These are phyloP conservation scores for Tenthredo notha DNA, from an alignment of 2,888 invertebrate species.

Conservation along the genomic window DNA sequence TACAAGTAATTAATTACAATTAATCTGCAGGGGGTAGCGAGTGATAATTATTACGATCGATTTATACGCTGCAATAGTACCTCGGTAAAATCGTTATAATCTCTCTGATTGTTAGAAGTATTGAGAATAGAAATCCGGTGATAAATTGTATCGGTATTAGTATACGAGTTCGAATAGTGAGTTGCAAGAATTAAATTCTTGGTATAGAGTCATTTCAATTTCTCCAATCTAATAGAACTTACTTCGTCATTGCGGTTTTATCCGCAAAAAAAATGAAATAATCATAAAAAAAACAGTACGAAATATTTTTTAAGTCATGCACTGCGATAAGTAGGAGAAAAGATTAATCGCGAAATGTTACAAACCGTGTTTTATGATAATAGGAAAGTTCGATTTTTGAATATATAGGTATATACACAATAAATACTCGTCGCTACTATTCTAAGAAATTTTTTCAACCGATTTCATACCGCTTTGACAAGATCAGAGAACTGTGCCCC, in stretches of 20 bases:
- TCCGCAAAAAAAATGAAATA: not conserved
- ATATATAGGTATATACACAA: not conserved
- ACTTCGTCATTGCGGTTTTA: not conserved
- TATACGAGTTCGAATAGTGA: not conserved
- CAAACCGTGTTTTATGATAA: too few species aligned
- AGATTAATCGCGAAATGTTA: too few species aligned
- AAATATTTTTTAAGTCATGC: too few species aligned
- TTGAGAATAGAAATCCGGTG: not conserved
- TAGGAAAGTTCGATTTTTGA: too few species aligned
- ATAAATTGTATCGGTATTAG: not conserved
- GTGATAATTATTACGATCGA: conserved; percentile 48
- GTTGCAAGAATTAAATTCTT: conserved; percentile 1
- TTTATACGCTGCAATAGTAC: not conserved
- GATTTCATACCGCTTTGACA: conserved; percentile 39
- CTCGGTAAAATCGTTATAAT: too few species aligned
- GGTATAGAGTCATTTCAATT: not conserved
- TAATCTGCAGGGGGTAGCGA: conserved; percentile 21
- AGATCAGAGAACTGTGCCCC: conserved; percentile 15
- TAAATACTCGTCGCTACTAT: not conserved
- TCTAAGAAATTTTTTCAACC: conserved; percentile 30
- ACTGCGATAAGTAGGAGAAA: too few species aligned
- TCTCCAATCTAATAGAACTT: not conserved
- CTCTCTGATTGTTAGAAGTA: conserved; percentile 19
- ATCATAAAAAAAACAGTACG: not conserved
- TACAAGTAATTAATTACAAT: conserved; percentile 42